Evolutionary conservation across 2,888 invertebrate genomes (phyloP).

Genomic region (Altica lythri): DNA sequence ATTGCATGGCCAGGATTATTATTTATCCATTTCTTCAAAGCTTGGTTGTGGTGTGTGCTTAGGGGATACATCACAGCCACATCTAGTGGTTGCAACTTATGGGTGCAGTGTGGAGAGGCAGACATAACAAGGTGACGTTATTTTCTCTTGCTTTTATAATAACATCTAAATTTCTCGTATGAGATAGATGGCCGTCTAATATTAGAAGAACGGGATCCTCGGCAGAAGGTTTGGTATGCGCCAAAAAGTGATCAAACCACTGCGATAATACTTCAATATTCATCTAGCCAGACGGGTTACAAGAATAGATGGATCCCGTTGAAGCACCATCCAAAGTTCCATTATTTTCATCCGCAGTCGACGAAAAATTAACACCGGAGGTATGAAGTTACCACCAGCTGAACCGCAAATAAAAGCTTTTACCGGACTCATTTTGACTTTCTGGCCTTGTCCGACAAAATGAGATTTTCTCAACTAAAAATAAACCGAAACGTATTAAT

Average conservation of each 20-base stretch:
- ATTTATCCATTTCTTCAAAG: constrained; percentile 36
- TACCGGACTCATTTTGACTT: too few relatives aligned
- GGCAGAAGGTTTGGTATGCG: constrained; percentile 39
- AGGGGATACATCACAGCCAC: constrained; percentile 33
- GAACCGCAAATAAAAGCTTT: constrained; percentile 23
- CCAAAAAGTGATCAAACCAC: constrained; percentile 53
- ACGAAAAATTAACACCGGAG: constrained; percentile 7
- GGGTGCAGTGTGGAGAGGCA: constrained; percentile 7
- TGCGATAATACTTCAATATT: constrained; percentile 45
- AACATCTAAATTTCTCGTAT: constrained; percentile 14
- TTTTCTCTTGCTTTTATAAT: constrained; percentile 11
- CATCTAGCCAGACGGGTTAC: constrained; percentile 46
- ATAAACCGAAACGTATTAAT: too few relatives aligned
- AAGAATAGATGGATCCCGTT: constrained; percentile 40
- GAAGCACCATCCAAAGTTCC: constrained; percentile 45
- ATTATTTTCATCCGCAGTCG: constrained; percentile 22
- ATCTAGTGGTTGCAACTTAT: constrained; percentile 11
- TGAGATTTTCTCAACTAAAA: too few relatives aligned
- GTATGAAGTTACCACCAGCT: constrained; percentile 23
- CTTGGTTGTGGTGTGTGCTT: constrained; percentile 20
- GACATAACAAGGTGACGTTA: neutral
- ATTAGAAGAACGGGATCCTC: constrained; percentile 34
- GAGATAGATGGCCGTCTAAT: constrained; percentile 23
- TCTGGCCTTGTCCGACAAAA: too few relatives aligned
- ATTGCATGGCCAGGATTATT: constrained; percentile 37